These are phyloP conservation scores for Hyperoplus lanceolatus DNA, from an alignment of 2,797 vertebrate species.

Conservation along the genomic window DNA sequence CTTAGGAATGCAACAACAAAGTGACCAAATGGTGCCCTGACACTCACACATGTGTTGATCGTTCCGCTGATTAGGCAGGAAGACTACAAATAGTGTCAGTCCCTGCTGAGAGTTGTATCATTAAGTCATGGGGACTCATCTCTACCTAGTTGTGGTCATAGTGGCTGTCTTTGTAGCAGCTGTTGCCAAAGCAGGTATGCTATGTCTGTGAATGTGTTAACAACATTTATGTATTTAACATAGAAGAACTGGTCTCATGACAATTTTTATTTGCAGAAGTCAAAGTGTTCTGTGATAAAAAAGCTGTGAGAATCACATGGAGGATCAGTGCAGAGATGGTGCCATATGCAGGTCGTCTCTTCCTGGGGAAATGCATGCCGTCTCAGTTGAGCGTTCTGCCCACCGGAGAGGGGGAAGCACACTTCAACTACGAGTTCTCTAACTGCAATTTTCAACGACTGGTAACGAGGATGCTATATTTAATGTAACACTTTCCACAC, in stretches of 20 bases:
- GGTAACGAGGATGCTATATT: slow-evolving; percentile 53
- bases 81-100: slow-evolving; percentile 35
- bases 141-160: slow-evolving; percentile 37
- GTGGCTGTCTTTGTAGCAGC: slow-evolving; percentile 38
- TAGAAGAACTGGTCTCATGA: neutral
- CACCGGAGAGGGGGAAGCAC: slow-evolving; percentile 52
- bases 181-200: slow-evolving; percentile 55
- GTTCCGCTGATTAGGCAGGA: slow-evolving; percentile 63
- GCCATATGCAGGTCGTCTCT: slow-evolving; percentile 67
- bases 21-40: neutral
- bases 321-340: slow-evolving; percentile 53
- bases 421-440: slow-evolving; percentile 67
- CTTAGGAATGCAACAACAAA: neutral
- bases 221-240: neutral
- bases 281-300: slow-evolving; percentile 62
- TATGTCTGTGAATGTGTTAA: rapidly evolving
- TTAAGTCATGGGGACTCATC: slow-evolving; percentile 54
- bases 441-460: slow-evolving; percentile 76
- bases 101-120: rapidly evolving
- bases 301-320: slow-evolving; percentile 72
- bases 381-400: slow-evolving; percentile 46
- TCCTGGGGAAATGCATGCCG: slow-evolving; percentile 81
- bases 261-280: slow-evolving; percentile 67
- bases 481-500: neutral
- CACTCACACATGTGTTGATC: slow-evolving; percentile 62